These are phyloP conservation scores for Scalopus aquaticus DNA, from an alignment of 2,113 vertebrate genomes.

Conservation along the genomic window DNA sequence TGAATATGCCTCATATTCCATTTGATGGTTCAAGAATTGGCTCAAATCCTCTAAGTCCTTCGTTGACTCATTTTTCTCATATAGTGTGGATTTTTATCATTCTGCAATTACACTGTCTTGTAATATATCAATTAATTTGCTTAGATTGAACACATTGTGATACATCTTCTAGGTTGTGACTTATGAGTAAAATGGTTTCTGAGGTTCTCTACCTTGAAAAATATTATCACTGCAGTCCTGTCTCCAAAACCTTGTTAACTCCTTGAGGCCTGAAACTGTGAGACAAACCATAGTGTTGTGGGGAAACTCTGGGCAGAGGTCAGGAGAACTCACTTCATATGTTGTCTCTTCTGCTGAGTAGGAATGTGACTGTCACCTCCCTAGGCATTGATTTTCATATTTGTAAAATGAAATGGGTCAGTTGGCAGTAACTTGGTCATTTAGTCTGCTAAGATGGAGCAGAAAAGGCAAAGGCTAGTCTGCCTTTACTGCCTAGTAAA, in stretches of 20 bases:
- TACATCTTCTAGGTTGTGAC: neutral
- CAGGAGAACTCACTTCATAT: neutral
- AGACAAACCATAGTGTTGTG: neutral
- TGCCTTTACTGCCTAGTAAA: neutral
- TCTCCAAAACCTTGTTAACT: neutral
- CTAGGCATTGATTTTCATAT: neutral
- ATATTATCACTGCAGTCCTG: neutral
- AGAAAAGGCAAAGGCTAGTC: neutral
- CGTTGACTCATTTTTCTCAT: neutral
- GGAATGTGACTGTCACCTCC: neutral
- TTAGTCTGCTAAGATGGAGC: neutral
- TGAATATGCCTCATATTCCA: neutral
- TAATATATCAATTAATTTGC: neutral
- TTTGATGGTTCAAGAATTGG: neutral
- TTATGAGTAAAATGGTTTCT: neutral
- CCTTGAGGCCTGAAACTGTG: neutral
- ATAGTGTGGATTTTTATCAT: neutral
- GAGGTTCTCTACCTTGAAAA: constrained; percentile 10
- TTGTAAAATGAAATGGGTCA: neutral
- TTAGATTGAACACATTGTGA: neutral
- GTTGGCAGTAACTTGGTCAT: neutral
- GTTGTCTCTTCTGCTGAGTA: neutral
- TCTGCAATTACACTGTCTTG: neutral
- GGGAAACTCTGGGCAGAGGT: neutral
- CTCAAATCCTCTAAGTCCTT: neutral